Evolutionary conservation across 2,797 vertebrate species (phyloP).

Genomic region (Linurgus olivaceus): DNA sequence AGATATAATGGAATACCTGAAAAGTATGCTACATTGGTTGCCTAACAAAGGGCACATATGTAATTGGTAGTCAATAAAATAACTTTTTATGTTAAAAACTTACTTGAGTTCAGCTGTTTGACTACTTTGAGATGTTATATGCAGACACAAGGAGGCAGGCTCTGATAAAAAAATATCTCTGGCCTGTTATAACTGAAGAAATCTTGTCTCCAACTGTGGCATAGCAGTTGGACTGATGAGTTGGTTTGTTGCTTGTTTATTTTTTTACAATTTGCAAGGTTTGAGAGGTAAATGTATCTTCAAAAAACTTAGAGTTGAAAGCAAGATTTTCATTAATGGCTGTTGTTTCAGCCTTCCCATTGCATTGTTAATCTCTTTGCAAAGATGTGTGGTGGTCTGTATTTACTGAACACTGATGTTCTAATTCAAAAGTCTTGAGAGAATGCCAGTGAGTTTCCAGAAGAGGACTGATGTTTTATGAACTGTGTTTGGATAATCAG

Average conservation of each 20-base stretch:
- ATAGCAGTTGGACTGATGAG: neutral
- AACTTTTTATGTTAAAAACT: neutral
- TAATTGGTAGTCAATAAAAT: neutral
- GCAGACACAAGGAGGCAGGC: constrained; percentile 57
- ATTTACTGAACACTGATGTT: neutral
- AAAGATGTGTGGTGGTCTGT: neutral
- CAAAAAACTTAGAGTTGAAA: neutral
- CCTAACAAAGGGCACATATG: neutral
- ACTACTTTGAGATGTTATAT: neutral
- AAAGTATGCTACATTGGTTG: neutral
- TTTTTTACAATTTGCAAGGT: neutral
- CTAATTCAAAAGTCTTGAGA: neutral
- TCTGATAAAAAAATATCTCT: neutral
- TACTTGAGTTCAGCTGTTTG: neutral
- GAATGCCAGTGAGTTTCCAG: neutral
- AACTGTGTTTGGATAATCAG: neutral
- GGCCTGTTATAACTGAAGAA: neutral
- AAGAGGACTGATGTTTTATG: neutral
- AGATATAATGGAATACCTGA: neutral
- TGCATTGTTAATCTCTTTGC: neutral
- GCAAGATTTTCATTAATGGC: neutral
- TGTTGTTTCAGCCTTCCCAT: neutral
- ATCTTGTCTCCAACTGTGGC: neutral
- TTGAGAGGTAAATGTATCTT: neutral
- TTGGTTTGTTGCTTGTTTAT: neutral